Base-by-base conservation (phyloP, 2,113 vertebrate genomes). In the Poecilia latipinna region DNA sequence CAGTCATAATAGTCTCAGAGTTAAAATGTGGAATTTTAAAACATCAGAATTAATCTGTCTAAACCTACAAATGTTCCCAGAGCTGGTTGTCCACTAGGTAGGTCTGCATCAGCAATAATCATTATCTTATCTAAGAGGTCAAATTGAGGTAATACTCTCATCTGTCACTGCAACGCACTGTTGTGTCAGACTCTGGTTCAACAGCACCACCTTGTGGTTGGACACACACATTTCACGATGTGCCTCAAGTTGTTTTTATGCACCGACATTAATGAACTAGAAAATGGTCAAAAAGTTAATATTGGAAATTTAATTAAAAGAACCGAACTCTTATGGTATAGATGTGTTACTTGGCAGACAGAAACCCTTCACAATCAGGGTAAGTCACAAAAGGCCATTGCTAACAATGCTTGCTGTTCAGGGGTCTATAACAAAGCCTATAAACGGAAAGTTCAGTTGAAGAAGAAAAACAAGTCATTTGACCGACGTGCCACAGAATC, bases 161-260 rank as follows among this genome's bases (percentile, higher is more conserved):
- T 80, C 68, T 68, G 37, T 75, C 29, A 37, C 51, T 51, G 61
- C 54, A 61, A 67, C 42, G 35, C 33, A 32, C 61, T 26, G 8
- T 68, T 51, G 72, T 26, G 12, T 74, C 24, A 69, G 73, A 51
- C 26, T 61, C n/a, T 62, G 72, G 39, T n/a, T 68, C 42, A 82
- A 82, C 67, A 82, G 60, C 69, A 33, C 86, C 91, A 85, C 76
- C 91, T 85, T 73, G 83, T 89, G 91, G 88, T 57, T 39, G 26
- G 26, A 66, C 29, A 26, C 24, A 57, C 24, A 57, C 51, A 57
- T 24, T 8, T 57, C 24, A 57, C n/a, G 51, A 57, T n/a, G 51
- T 24, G 22, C 22, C 51, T 2, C 0, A 51, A 51, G 19, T 19
- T 51, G 48, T 19, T 51, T 51, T 44, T 15, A 44, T 44, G 42